Percentiles rank a stretch among this genome's conserved stretches.
These are phyloP conservation scores for Chrysolina americana DNA, from an alignment of 2,888 invertebrate species.

Conservation along the genomic window DNA sequence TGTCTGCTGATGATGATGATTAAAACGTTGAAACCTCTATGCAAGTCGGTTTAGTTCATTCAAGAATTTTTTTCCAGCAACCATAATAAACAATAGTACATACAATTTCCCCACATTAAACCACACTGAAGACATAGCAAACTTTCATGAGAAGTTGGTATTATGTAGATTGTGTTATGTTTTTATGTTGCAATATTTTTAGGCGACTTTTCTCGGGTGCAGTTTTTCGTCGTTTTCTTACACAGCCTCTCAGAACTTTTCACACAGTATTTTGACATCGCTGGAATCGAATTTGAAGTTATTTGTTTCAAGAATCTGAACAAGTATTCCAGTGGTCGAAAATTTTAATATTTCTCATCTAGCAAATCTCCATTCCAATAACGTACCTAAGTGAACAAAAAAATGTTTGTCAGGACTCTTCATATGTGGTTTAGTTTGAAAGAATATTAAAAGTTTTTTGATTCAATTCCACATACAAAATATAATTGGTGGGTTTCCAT, in stretches of 20 bases:
- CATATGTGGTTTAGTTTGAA: too few species aligned
- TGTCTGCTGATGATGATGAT: constrained; percentile 63
- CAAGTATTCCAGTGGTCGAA: too few species aligned
- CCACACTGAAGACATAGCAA: constrained; percentile 65
- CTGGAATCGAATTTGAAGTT: not conserved
- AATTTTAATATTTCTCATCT: too few species aligned
- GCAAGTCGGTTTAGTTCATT: constrained; percentile 63
- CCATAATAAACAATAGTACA: constrained; percentile 68
- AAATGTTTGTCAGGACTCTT: too few species aligned
- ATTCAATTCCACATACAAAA: too few species aligned
- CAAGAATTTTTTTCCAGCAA: constrained; percentile 62
- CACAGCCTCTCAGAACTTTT: not conserved
- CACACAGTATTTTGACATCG: constrained; percentile 1
- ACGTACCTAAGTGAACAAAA: too few species aligned
- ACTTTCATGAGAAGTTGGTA: constrained; percentile 42
- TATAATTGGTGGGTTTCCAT: too few species aligned
- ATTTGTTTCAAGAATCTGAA: not conserved
- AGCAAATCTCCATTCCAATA: too few species aligned
- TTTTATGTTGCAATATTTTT: constrained; percentile 62
- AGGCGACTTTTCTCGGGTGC: constrained; percentile 53
- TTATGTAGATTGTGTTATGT: constrained; percentile 54
- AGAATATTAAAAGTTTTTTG: too few species aligned
- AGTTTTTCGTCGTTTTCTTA: constrained; percentile 49
- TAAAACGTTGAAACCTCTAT: constrained; percentile 62
- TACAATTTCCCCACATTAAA: constrained; percentile 69